These are phyloP conservation scores for Chrysogorgia sp. DNA, from an alignment of 92 coral and sea anemone species.

Conservation along the genomic window DNA sequence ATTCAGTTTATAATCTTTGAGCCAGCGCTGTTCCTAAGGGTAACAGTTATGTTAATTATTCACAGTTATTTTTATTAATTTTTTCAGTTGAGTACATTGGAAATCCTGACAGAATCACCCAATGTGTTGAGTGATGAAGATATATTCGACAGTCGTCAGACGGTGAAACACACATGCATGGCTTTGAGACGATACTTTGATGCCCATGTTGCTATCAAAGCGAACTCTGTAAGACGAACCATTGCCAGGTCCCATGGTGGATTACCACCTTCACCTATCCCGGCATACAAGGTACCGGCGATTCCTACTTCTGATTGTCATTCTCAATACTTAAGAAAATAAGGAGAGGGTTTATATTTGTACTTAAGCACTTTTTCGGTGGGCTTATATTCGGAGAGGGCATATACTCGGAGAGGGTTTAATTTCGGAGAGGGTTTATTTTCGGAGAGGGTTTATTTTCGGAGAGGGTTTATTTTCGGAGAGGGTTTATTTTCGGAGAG, in stretches of 20 bases:
- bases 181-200: slow-evolving; percentile 91
- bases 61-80: not conserved
- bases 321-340: too few relatives aligned
- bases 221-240: slow-evolving; percentile 80
- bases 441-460: too few relatives aligned
- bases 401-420: too few relatives aligned
- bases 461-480: too few relatives aligned
- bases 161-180: slow-evolving; percentile 90
- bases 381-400: too few relatives aligned
- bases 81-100: slow-evolving; percentile 81
- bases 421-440: too few relatives aligned
- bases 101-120: slow-evolving; percentile 89
- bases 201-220: slow-evolving; percentile 83
- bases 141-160: slow-evolving; percentile 92
- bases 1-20: too few relatives aligned
- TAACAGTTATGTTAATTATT: too few relatives aligned
- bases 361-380: too few relatives aligned
- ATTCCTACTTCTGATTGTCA: not conserved
- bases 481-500: too few relatives aligned
- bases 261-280: slow-evolving; percentile 82
- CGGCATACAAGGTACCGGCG: slow-evolving; percentile 88
- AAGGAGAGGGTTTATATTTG: too few relatives aligned
- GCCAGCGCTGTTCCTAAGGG: too few relatives aligned
- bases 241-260: slow-evolving; percentile 78
- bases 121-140: slow-evolving; percentile 88